Conservation (phyloP, 1,140 invertebrate genomes). For the Agraylea sexmaculata region DNA sequence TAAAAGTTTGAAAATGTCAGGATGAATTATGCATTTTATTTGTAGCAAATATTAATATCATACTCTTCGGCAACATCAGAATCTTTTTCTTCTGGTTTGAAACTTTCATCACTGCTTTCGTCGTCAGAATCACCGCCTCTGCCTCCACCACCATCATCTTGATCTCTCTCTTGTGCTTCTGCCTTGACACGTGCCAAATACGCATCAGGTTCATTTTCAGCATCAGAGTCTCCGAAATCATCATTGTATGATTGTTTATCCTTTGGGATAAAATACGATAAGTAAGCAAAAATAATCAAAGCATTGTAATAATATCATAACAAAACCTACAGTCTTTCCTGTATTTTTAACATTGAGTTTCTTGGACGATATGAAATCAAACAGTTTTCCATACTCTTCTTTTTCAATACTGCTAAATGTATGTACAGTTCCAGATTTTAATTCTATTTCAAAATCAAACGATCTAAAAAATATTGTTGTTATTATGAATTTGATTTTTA, state of each 20-base stretch:
- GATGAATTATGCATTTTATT: background rate
- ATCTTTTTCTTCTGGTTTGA: conserved; percentile 60
- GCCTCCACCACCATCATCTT: conserved; percentile 36
- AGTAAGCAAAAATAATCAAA: background rate
- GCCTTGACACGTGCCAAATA: conserved; percentile 93
- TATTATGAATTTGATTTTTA: conserved; percentile 1
- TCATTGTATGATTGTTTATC: conserved; percentile 69
- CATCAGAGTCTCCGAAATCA: conserved; percentile 87
- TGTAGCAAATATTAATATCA: conserved; percentile 2
- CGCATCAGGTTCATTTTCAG: conserved; percentile 90
- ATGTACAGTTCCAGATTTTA: conserved; percentile 79
- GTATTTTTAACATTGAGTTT: conserved; percentile 93
- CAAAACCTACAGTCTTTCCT: conserved; percentile 63
- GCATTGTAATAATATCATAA: background rate
- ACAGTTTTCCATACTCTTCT: conserved; percentile 94
- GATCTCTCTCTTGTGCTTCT: conserved; percentile 83
- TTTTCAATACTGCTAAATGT: conserved; percentile 98
- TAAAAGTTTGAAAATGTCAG: conserved; percentile 21
- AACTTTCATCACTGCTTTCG: conserved; percentile 55
- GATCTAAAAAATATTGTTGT: conserved; percentile 38
- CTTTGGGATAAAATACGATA: conserved; percentile 35
- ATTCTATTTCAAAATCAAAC: conserved; percentile 96
- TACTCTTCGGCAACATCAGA: conserved; percentile 75
- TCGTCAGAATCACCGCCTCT: conserved; percentile 43
- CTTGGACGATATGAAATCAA: conserved; percentile 89